Percentiles rank a stretch among this genome's conserved stretches.
Conservation (phyloP, 2,797 vertebrate genomes). For the Peromyscus attwateri region DNA sequence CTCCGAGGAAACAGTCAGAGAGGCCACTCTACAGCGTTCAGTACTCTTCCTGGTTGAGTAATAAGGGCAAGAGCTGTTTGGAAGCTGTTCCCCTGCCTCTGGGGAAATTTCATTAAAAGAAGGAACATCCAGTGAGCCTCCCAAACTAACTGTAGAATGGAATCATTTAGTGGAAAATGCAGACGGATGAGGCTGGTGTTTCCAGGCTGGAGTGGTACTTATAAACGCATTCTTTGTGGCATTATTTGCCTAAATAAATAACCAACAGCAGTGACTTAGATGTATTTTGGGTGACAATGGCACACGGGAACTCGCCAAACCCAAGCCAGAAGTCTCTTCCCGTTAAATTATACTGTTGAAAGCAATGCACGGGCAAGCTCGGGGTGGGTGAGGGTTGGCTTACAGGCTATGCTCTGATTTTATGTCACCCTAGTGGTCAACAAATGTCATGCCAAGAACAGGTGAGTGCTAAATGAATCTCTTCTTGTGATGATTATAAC, state of each 20-base stretch:
- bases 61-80: background rate
- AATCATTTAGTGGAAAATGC: background rate
- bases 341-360: conserved; percentile 75
- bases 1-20: conserved; percentile 65
- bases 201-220: background rate
- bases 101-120: conserved; percentile 66
- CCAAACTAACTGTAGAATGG: conserved; percentile 8
- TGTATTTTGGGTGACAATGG: conserved; percentile 69
- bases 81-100: conserved; percentile 67
- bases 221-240: background rate
- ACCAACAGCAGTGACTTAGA: conserved; percentile 40
- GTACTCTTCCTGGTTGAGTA: conserved; percentile 56
- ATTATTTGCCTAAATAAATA: conserved; percentile 73
- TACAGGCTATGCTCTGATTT: conserved; percentile 72
- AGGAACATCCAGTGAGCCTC: conserved; percentile 29
- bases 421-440: conserved; percentile 84
- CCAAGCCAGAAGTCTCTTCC: conserved; percentile 66
- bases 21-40: conserved; percentile 59
- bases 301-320: conserved; percentile 51
- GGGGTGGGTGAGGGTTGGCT: background rate
- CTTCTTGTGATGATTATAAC: conserved; percentile 84
- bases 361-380: conserved; percentile 46
- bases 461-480: conserved; percentile 84
- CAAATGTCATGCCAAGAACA: conserved; percentile 83
- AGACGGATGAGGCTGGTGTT: background rate